Conservation (phyloP, 2,113 vertebrate genomes). For the Pyxicephalus adspersus region DNA sequence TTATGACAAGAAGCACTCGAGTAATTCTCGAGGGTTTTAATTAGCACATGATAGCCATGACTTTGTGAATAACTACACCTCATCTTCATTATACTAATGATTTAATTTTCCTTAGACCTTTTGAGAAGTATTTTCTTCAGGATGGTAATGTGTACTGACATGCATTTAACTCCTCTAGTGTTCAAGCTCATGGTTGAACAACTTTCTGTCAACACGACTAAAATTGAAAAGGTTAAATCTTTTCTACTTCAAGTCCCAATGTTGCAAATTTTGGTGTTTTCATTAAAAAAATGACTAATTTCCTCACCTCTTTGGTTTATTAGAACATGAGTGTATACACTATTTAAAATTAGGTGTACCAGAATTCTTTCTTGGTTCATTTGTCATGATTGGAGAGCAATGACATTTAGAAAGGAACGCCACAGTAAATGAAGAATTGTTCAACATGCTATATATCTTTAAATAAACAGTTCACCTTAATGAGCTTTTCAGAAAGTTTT, state of each 20-base stretch:
- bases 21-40: slow-evolving; percentile 54
- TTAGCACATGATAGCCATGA: slow-evolving; percentile 54
- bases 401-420: slow-evolving; percentile 16
- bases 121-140: slow-evolving; percentile 36
- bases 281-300: slow-evolving; percentile 36
- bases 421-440: not conserved
- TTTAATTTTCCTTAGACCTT: slow-evolving; percentile 55
- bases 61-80: slow-evolving; percentile 51
- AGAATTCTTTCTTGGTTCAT: not conserved
- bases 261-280: slow-evolving; percentile 33
- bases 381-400: not conserved
- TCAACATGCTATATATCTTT: not conserved
- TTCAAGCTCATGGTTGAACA: slow-evolving; percentile 45
- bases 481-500: too few species aligned
- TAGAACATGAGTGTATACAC: not conserved
- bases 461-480: too few species aligned
- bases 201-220: slow-evolving; percentile 53
- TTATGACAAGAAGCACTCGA: slow-evolving; percentile 51
- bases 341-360: not conserved
- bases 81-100: slow-evolving; percentile 57
- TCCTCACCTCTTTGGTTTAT: slow-evolving; percentile 12
- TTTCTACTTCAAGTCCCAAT: slow-evolving; percentile 49
- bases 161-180: slow-evolving; percentile 56
- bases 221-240: slow-evolving; percentile 54
- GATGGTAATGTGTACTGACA: slow-evolving; percentile 52